Base-by-base conservation (phyloP, 2,797 vertebrate genomes). In the Anguilla anguilla region DNA sequence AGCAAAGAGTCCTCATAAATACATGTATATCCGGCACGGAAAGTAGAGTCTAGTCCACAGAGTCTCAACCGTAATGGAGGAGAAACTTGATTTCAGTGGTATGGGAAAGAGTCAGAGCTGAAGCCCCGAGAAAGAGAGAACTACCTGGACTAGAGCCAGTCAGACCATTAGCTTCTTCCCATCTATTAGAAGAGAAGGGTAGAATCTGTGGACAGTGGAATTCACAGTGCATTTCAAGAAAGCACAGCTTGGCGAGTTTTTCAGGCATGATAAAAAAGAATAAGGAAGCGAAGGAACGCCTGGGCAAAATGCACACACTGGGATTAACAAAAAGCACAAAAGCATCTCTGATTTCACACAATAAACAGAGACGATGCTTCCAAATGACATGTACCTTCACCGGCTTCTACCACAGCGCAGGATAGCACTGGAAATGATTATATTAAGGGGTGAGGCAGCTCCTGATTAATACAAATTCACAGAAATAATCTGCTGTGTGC, bases 191-290 rank as follows among this genome's bases (percentile, higher is more conserved):
- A 39, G 81, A 77, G 28, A 46, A 83, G 61, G 86, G 28, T 55
- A 59, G 25, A 39, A 28, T 59, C 15, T 79, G 57, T 43, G 77
- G 86, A 74, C n/a, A 61, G 17, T 61, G 77, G 43, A 10, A 87
- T 87, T 82, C 86, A 81, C 86, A 10, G 19, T 51, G 77, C 25
- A 57, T 64, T 19, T 61, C 28, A n/a, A 84, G 55, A 28, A 39
- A 84, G 77, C 55, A 57, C 39, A n/a, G 59, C 59, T 69, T 51
- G 79, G 59, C 49, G 46, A 87, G 81, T 83, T 87, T 83, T 59
- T 83, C 81, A 87, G 51, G 51, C 22, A 59, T 87, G 61, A 83
- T 83, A 57, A 83, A 59, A 87, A 15, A 46, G 31, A n/a, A 43
- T 51, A 39, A 15, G 79, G 25, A 46, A 46, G 82, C 10, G 22